Percentiles rank a stretch among this genome's conserved stretches.
phyloP scores from a whole-genome alignment of 2,888 invertebrate species.

The Limnephilus auricula region DNA sequence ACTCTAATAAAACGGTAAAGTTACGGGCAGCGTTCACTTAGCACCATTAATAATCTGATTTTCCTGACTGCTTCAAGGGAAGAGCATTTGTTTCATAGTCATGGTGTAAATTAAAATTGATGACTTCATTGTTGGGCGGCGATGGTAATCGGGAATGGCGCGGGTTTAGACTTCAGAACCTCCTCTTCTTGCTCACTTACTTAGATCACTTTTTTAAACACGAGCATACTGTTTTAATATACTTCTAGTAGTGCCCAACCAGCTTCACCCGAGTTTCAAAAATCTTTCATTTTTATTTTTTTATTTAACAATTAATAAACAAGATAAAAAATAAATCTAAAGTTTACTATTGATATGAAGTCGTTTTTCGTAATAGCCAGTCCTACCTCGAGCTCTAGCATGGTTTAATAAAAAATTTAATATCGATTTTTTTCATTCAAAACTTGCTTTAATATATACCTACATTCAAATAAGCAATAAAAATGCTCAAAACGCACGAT shows the following conservation, averaged over 20 bases:
- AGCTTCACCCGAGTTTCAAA: too few relatives aligned
- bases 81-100: slow-evolving; percentile 57
- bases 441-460: too few relatives aligned
- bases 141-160: slow-evolving; percentile 50
- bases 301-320: too few relatives aligned
- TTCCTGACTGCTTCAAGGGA: slow-evolving; percentile 49
- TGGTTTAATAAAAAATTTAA: too few relatives aligned
- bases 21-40: slow-evolving; percentile 29
- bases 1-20: slow-evolving; percentile 25
- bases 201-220: background rate
- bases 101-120: slow-evolving; percentile 61
- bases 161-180: background rate
- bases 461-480: too few relatives aligned
- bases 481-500: too few relatives aligned
- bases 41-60: slow-evolving; percentile 37
- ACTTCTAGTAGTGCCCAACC: background rate
- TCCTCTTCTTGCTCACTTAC: background rate
- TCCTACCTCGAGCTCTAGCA: too few relatives aligned
- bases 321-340: too few relatives aligned
- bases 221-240: background rate
- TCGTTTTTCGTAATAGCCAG: too few relatives aligned
- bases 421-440: too few relatives aligned
- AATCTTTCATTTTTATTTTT: background rate
- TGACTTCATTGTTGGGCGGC: slow-evolving; percentile 54
- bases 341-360: too few relatives aligned